Percentiles rank a stretch among this genome's conserved stretches.
Evolutionary conservation across 2,113 vertebrate genomes (phyloP).

Genomic region (Callionymus lyra): DNA sequence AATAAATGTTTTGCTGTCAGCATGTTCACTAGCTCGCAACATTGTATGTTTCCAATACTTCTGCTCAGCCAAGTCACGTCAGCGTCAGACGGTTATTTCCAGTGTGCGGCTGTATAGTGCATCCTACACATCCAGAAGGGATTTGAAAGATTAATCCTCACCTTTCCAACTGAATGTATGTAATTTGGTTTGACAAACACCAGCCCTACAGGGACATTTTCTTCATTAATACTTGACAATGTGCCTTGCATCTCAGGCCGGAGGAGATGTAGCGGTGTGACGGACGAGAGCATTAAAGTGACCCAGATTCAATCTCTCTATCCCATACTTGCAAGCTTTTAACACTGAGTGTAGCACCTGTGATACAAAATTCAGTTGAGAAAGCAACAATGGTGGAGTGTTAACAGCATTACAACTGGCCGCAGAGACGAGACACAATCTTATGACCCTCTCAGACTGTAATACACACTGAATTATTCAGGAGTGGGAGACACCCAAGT

Average conservation of each 20-base stretch:
- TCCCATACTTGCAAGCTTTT: conserved; percentile 52
- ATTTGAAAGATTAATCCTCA: conserved; percentile 67
- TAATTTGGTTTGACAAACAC: conserved; percentile 70
- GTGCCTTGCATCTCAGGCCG: conserved; percentile 48
- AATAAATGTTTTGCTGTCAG: conserved; percentile 28
- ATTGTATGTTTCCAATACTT: conserved; percentile 27
- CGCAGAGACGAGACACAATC: conserved; percentile 13
- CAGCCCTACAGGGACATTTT: conserved; percentile 52
- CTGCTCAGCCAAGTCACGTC: conserved; percentile 50
- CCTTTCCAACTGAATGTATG: conserved; percentile 63
- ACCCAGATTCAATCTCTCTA: conserved; percentile 66
- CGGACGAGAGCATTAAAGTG: conserved; percentile 56
- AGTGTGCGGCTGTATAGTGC: conserved; percentile 30
- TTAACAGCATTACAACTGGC: conserved; percentile 39
- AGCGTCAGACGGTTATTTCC: conserved; percentile 38
- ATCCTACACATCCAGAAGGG: conserved; percentile 55
- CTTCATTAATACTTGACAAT: conserved; percentile 74
- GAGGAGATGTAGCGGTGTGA: conserved; percentile 54
- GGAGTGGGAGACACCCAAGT: not conserved
- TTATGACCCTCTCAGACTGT: conserved; percentile 25
- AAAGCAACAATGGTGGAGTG: conserved; percentile 33
- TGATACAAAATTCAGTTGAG: conserved; percentile 51
- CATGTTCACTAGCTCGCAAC: conserved; percentile 32
- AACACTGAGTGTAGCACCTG: conserved; percentile 54
- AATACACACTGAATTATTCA: conserved; percentile 39